Percentiles rank a stretch among this genome's conserved stretches.
Conservation (phyloP, 1,140 invertebrate genomes). For the Drosophila ercepeae region DNA sequence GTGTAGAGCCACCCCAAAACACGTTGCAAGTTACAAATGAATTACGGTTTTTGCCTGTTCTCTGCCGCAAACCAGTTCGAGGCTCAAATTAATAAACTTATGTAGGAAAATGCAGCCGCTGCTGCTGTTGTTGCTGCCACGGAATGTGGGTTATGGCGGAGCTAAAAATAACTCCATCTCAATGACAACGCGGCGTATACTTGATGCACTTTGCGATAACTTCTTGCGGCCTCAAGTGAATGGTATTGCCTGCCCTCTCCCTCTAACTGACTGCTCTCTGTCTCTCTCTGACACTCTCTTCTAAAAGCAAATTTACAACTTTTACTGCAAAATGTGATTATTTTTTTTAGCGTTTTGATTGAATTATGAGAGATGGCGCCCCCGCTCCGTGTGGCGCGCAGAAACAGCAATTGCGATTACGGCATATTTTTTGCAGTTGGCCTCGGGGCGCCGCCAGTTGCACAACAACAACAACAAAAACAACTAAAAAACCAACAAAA, state of each 20-base stretch:
- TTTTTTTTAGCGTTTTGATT: conserved; percentile 63
- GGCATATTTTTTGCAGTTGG: conserved; percentile 76
- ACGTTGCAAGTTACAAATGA: conserved; percentile 74
- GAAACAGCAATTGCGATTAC: conserved; percentile 63
- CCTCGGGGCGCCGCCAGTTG: conserved; percentile 76
- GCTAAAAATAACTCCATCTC: conserved; percentile 69
- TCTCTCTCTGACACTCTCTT: not conserved
- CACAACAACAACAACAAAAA: conserved; percentile 58
- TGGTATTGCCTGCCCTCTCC: conserved; percentile 38
- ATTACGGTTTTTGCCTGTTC: conserved; percentile 58
- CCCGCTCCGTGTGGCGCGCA: conserved; percentile 19
- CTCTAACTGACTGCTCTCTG: not conserved
- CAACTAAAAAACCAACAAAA: conserved; percentile 15
- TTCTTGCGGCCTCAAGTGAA: conserved; percentile 54
- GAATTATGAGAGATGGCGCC: conserved; percentile 66
- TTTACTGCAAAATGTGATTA: conserved; percentile 49
- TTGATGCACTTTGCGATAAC: conserved; percentile 62
- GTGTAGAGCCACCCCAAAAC: conserved; percentile 34
- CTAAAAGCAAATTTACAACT: conserved; percentile 61
- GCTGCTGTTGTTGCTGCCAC: not conserved
- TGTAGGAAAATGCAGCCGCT: conserved; percentile 58
- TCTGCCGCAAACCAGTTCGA: conserved; percentile 64
- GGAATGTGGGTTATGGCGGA: conserved; percentile 59
- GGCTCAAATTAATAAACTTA: conserved; percentile 73
- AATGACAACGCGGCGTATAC: conserved; percentile 78